Evolutionary conservation across 2,797 vertebrate genomes (phyloP), one percentile per base, ranked within the genome.

Genomic region (Hirundo rustica): DNA sequence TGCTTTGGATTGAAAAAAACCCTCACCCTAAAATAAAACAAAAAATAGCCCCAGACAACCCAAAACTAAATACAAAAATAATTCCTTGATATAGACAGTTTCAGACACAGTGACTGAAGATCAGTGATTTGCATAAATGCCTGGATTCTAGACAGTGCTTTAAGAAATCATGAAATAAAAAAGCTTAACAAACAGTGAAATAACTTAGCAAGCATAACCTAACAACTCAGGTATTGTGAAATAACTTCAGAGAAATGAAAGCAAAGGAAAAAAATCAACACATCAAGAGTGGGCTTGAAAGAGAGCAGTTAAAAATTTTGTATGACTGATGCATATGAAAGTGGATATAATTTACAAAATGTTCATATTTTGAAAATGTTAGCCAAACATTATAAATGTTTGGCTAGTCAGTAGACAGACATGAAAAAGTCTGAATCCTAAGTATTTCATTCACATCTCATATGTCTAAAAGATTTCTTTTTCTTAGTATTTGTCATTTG

Each of bases 141-240:
- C 54, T 88, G 54, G 42, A 72, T 70, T 89, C 80, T 72, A 76
- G 71, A 75, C 29, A 64, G 48, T 17, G 5, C 40, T 82, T 85
- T 85, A 79, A 93, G 81, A 92, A 92, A 92, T 51, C 16, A 11
- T 62, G 34, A 83, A 47, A 81, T 62, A 44, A 68, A 93, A 75
- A 36, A 81, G 50, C 25, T 77, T 55, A 85, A 74, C 38, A 91
- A 54, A 64, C 13, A 88, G 2, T n/a, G 25, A 92, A 96, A 95
- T 67, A 92, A 84, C 76, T 77, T 89, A 60, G 40, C 85, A 96
- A 88, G 92, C 89, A 60, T 40, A 88, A 68, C 16, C 32, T 75
- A 51, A 55, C n/a, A 76, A 44, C 58, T 53, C 51, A 67, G 13
- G 14, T 74, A 74, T 93, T 93, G 48, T 76, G 81, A 94, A 93